Conservation (phyloP, 2,888 invertebrate species). For the Aporophyla lueneburgensis region DNA sequence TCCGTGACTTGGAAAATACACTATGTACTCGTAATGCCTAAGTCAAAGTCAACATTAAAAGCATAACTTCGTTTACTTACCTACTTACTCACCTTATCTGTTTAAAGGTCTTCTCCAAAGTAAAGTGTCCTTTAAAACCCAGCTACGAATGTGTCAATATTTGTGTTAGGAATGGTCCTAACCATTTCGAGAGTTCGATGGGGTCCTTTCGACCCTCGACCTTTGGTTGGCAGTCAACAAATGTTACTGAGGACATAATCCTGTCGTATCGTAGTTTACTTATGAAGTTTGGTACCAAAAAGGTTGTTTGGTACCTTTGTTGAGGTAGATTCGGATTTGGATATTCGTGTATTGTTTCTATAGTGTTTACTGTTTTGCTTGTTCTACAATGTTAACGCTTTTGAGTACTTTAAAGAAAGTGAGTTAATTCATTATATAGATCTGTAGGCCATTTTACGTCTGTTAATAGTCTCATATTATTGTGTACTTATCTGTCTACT, state of each 20-base stretch:
- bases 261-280: conserved; percentile 31
- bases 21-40: background rate
- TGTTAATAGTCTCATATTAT: background rate
- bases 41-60: background rate
- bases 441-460: background rate
- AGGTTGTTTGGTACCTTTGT: conserved; percentile 11
- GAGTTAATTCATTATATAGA: too few relatives aligned
- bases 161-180: conserved; percentile 46
- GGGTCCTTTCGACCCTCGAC: conserved; percentile 39
- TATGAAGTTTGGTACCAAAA: conserved; percentile 31
- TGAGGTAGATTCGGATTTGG: conserved; percentile 1
- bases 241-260: conserved; percentile 30
- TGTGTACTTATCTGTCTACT: background rate
- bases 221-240: conserved; percentile 47
- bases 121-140: conserved; percentile 45
- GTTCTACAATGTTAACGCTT: background rate
- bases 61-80: conserved; percentile 9
- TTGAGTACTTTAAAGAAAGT: background rate
- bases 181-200: conserved; percentile 33
- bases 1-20: too few relatives aligned
- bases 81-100: conserved; percentile 11
- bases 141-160: conserved; percentile 47
- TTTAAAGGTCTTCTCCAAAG: conserved; percentile 16
- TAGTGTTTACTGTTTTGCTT: background rate
- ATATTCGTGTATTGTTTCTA: conserved; percentile 5